Base-by-base conservation (phyloP, 1,140 invertebrate genomes). In the Drosophila ohnishii region DNA sequence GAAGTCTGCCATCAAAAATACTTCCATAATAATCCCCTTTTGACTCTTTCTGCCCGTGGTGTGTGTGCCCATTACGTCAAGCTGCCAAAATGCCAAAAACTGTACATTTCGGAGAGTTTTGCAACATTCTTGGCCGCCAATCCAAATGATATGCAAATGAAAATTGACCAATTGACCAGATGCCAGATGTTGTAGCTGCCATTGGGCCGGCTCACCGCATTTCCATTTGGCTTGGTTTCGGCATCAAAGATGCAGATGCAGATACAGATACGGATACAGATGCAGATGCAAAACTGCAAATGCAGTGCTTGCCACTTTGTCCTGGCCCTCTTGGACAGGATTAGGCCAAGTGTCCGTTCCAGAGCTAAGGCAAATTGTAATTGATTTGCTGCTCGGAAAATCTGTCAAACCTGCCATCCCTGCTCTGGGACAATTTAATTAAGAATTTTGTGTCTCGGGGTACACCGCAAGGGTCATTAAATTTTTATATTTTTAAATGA, bases 91-190 rank as follows among this genome's bases (percentile, higher is more conserved):
- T 75, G 73, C 72, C 73, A 75, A 67, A 67, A 73, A 73, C 57
- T 73, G 69, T 62, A 73, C 67, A 73, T 47, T 73, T 53, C 14
- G 48, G 35, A 73, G 57, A 66, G 74, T 76, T 67, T 76, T 69
- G 73, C 73, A 76, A 76, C 73, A 67, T 76, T 72, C 69, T 72
- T 71, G 69, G 73, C 73, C 37, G 53, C 62, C 82, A 80, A 85
- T 87, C 80, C 78, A 78, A 85, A 82, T 63, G 78, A 78, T 87
- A 87, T 81, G 74, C 75, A 85, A 85, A 85, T 85, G 78, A 75
- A 81, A 85, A 85, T 86, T 86, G 78, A 78, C 74, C 81, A 86
- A 81, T 75, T 86, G 82, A 85, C 64, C 76, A 78, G 58, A 65
- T 72, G 66, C 75, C 72, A 71, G 67, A 64, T 69, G 51, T 65